phyloP scores from a whole-genome alignment of 2,113 vertebrate species.

The Falco punctatus region DNA sequence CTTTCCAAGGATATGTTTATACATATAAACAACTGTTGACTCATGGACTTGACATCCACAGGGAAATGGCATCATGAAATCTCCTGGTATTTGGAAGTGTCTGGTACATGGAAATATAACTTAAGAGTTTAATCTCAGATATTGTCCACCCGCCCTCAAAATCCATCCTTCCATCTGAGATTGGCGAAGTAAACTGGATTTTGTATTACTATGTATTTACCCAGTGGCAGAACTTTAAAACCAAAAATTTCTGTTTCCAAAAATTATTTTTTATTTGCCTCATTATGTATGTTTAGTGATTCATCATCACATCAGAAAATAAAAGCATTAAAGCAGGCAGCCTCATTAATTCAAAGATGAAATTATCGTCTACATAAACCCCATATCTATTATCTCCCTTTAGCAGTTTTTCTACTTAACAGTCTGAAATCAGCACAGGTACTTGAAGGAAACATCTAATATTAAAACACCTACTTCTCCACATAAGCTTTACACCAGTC shows the following conservation, averaged over 20 bases:
- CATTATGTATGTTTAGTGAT: not conserved
- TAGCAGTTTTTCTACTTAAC: not conserved
- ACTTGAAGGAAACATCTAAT: not conserved
- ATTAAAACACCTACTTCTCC: not conserved
- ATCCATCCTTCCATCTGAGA: not conserved
- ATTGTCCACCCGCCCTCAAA: not conserved
- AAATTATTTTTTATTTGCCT: not conserved
- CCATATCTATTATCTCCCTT: not conserved
- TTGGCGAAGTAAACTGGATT: not conserved
- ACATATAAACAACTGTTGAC: not conserved
- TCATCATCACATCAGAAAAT: not conserved
- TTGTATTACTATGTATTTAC: not conserved
- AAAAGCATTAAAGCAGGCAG: not conserved
- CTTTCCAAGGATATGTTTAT: not conserved
- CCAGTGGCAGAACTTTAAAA: not conserved
- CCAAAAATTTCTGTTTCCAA: not conserved
- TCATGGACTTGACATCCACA: not conserved
- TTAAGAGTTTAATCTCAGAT: not conserved
- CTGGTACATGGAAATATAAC: not conserved
- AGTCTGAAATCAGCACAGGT: not conserved
- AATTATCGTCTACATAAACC: not conserved
- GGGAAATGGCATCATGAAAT: not conserved
- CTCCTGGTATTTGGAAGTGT: not conserved
- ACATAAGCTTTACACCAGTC: not conserved
- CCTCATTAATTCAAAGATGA: not conserved